These are phyloP conservation scores for Hyppa rectilinea DNA, from an alignment of 2,888 invertebrate genomes.

Conservation along the genomic window DNA sequence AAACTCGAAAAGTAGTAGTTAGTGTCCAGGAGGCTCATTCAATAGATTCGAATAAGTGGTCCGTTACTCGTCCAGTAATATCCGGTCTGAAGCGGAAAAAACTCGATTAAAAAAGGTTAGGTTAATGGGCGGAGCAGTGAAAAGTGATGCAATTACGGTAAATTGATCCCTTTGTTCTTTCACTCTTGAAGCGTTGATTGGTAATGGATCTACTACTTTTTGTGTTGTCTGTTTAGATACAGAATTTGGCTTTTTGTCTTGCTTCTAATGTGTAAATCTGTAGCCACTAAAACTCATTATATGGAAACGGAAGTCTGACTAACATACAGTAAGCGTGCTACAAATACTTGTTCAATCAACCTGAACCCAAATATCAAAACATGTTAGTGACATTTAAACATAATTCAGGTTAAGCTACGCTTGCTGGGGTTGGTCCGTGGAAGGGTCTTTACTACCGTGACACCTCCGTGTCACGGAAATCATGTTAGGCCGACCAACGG, in stretches of 20 bases:
- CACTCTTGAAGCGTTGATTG: constrained; percentile 71
- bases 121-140: constrained; percentile 83
- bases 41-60: constrained; percentile 85
- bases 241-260: not conserved
- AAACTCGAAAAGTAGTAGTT: constrained; percentile 84
- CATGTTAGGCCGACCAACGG: no score
- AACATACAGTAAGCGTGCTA: not conserved
- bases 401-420: no score
- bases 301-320: not conserved
- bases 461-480: no score
- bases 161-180: constrained; percentile 84
- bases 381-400: not conserved
- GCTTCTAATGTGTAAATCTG: not conserved
- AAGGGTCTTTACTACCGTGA: no score
- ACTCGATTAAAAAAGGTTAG: constrained; percentile 86
- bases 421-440: no score
- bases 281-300: not conserved
- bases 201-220: constrained; percentile 49
- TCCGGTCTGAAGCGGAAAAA: constrained; percentile 83
- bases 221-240: not conserved
- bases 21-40: constrained; percentile 81
- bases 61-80: constrained; percentile 85
- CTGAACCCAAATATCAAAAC: not conserved
- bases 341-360: not conserved
- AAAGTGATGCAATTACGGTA: constrained; percentile 86